Conservation (phyloP, 2,113 vertebrate species). For the Psittacula cyanocephala region DNA sequence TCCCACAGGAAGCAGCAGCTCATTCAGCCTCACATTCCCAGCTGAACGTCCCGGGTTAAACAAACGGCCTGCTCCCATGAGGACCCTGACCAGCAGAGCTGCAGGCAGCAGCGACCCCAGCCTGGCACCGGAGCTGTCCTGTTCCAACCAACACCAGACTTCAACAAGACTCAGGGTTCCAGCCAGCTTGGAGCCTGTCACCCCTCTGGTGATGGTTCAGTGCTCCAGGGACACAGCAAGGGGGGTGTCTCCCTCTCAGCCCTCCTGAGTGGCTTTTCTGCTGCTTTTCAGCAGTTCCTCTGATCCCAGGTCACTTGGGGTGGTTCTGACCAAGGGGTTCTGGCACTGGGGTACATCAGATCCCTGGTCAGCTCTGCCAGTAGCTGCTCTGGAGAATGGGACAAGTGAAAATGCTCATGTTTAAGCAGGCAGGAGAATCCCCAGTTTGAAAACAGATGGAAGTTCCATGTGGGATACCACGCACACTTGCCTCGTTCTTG, state of each 20-base stretch:
- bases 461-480: accelerated
- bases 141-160: neutral
- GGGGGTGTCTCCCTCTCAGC: no score
- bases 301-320: neutral
- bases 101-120: neutral
- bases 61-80: neutral
- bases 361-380: neutral
- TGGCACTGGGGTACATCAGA: neutral
- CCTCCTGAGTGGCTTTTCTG: neutral
- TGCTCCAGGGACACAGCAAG: neutral
- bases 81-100: neutral
- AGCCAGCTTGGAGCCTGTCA: neutral
- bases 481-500: neutral
- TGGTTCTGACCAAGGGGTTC: accelerated
- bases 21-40: neutral
- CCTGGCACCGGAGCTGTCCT: neutral
- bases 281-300: neutral
- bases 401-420: neutral
- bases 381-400: neutral
- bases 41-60: neutral
- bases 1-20: neutral
- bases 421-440: neutral
- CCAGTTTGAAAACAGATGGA: neutral
- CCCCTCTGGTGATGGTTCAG: neutral
- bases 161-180: neutral